Percentiles rank a stretch among this genome's conserved stretches.
These are phyloP conservation scores for Plodia interpunctella DNA, from an alignment of 1,140 invertebrate species.

Conservation along the genomic window DNA sequence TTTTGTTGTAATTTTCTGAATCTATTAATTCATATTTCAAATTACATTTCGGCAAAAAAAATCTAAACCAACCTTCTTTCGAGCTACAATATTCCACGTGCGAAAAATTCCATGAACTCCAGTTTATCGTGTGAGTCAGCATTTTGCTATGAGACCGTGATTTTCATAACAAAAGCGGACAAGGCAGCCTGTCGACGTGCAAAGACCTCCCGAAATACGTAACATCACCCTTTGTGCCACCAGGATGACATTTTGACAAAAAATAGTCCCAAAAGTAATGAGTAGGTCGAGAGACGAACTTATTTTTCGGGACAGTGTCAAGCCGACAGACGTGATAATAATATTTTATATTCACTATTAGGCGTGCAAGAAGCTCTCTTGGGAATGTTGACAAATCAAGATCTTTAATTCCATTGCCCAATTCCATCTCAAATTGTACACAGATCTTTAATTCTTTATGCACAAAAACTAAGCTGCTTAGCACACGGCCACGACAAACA, in stretches of 20 bases:
- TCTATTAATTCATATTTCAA: too few relatives aligned
- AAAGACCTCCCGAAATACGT: background rate
- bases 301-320: background rate
- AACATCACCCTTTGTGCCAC: background rate
- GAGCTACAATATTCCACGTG: background rate
- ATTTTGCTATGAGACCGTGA: slow-evolving; percentile 5
- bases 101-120: background rate
- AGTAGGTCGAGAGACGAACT: background rate
- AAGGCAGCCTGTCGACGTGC: background rate
- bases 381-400: too few relatives aligned
- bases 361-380: too few relatives aligned
- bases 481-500: too few relatives aligned
- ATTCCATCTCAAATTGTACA: too few relatives aligned
- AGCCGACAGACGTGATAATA: background rate
- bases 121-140: background rate
- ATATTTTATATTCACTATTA: background rate
- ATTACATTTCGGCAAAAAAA: too few relatives aligned
- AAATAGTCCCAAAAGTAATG: background rate
- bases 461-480: too few relatives aligned
- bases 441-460: too few relatives aligned
- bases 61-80: too few relatives aligned
- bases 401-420: too few relatives aligned
- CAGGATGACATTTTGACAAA: slow-evolving; percentile 2
- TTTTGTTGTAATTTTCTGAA: too few relatives aligned
- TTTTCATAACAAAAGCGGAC: slow-evolving; percentile 3